Percentiles rank a stretch among this genome's conserved stretches.
These are phyloP conservation scores for Conus ventricosus DNA, from an alignment of 1,140 invertebrate genomes.

Conservation along the genomic window DNA sequence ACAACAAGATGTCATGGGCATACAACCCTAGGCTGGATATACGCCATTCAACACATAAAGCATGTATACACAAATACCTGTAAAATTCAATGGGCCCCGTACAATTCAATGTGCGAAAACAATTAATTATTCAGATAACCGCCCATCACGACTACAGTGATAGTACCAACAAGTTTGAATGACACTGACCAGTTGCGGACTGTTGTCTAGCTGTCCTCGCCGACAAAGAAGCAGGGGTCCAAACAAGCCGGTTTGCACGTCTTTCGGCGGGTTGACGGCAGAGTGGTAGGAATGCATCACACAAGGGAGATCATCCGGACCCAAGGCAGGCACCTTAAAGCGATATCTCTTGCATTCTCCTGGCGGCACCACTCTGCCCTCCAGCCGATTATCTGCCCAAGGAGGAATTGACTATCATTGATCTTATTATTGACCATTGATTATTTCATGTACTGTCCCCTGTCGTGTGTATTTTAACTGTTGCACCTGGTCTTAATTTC, in stretches of 20 bases:
- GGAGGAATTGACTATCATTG: not conserved
- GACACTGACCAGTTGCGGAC: not conserved
- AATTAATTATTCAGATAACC: no score
- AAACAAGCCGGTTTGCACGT: conserved; percentile 65
- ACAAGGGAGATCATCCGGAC: conserved; percentile 57
- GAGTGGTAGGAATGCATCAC: conserved; percentile 67
- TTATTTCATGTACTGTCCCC: no score
- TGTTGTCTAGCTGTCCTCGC: conserved; percentile 41
- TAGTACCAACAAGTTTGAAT: not conserved
- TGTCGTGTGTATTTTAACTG: no score
- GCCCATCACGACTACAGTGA: no score
- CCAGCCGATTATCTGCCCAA: conserved; percentile 29
- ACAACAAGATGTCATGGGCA: no score
- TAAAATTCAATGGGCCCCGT: no score
- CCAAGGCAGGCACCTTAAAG: conserved; percentile 53
- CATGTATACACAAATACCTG: no score
- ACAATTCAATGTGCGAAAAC: no score
- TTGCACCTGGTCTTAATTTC: no score
- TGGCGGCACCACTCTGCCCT: conserved; percentile 45
- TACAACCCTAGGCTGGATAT: no score
- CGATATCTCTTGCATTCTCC: conserved; percentile 49
- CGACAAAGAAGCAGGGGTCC: conserved; percentile 67
- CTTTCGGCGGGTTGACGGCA: conserved; percentile 58
- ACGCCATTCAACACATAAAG: no score
- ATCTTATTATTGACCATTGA: not conserved